phyloP scores from a whole-genome alignment of 2,113 vertebrate genomes.

The Petromus typicus region DNA sequence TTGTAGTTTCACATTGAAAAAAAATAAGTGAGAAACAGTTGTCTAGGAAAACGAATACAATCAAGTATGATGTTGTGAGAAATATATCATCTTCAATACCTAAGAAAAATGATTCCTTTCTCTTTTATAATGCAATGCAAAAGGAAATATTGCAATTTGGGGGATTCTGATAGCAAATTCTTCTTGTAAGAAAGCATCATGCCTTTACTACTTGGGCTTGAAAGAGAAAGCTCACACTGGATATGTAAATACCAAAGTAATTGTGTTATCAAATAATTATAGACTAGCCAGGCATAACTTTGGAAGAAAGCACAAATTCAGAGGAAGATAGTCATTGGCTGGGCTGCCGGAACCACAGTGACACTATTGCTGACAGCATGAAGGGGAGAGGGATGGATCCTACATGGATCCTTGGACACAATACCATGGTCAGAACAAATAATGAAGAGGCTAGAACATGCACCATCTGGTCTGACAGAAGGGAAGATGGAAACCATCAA shows the following conservation, averaged over 20 bases:
- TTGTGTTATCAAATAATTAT: conserved; percentile 35
- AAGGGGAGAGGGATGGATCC: conserved; percentile 30
- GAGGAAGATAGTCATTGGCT: conserved; percentile 48
- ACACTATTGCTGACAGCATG: conserved; percentile 69
- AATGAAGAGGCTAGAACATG: conserved; percentile 86
- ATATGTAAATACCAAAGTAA: conserved; percentile 43
- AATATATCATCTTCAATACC: not conserved
- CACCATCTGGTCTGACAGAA: conserved; percentile 90
- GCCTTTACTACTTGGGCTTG: not conserved
- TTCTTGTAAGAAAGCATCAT: not conserved
- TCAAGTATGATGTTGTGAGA: conserved; percentile 10
- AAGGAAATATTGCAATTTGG: not conserved
- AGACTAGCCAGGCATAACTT: conserved; percentile 55
- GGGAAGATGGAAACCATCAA: conserved; percentile 88
- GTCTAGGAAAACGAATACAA: conserved; percentile 39
- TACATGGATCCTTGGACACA: conserved; percentile 83
- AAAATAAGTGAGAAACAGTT: conserved; percentile 30
- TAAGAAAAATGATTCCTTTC: not conserved
- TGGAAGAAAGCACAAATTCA: conserved; percentile 68
- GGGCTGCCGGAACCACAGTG: conserved; percentile 60
- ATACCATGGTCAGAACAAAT: conserved; percentile 85
- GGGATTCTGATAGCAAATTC: not conserved
- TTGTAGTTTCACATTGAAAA: not conserved
- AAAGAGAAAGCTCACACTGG: conserved; percentile 57
- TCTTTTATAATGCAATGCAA: not conserved